A percentile compares a stretch with the other conserved stretches of the same genome.
These are phyloP conservation scores for Caenorhabditis remanei DNA, from an alignment of 1,140 invertebrate genomes.

Conservation along the genomic window DNA sequence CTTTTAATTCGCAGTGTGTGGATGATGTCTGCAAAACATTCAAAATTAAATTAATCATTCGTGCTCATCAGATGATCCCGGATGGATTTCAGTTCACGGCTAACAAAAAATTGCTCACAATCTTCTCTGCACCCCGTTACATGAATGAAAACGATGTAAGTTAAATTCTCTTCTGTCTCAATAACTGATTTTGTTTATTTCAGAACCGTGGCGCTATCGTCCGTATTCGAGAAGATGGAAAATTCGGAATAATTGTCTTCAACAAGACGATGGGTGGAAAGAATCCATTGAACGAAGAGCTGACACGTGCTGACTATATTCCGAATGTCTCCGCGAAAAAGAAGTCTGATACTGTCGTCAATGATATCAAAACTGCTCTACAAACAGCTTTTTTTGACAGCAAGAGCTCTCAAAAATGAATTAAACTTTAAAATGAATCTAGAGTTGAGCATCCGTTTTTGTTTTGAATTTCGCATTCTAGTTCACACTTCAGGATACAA, in stretches of 20 bases:
- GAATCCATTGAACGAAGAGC: neutral
- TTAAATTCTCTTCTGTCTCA: neutral
- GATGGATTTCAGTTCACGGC: constrained; percentile 55
- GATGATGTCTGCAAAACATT: constrained; percentile 19
- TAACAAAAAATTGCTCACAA: constrained; percentile 54
- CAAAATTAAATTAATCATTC: constrained; percentile 58
- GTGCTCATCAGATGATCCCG: constrained; percentile 63
- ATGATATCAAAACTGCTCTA: too few species aligned
- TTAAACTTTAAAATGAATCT: too few species aligned
- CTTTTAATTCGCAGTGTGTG: constrained; percentile 51
- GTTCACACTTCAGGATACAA: too few species aligned
- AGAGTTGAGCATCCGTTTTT: too few species aligned
- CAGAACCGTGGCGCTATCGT: neutral
- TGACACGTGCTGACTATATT: neutral
- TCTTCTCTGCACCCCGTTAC: constrained; percentile 58
- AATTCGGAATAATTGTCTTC: neutral
- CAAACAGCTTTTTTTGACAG: too few species aligned
- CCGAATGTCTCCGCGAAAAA: neutral
- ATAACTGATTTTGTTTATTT: neutral
- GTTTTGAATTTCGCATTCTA: neutral
- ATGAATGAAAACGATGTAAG: neutral
- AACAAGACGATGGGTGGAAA: neutral
- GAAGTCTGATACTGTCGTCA: too few species aligned
- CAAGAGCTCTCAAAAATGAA: too few species aligned
- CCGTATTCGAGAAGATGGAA: neutral